Evolutionary conservation across 2,113 vertebrate genomes (phyloP), one percentile per base, ranked within the genome.

Genomic region (Ciconia maguari): DNA sequence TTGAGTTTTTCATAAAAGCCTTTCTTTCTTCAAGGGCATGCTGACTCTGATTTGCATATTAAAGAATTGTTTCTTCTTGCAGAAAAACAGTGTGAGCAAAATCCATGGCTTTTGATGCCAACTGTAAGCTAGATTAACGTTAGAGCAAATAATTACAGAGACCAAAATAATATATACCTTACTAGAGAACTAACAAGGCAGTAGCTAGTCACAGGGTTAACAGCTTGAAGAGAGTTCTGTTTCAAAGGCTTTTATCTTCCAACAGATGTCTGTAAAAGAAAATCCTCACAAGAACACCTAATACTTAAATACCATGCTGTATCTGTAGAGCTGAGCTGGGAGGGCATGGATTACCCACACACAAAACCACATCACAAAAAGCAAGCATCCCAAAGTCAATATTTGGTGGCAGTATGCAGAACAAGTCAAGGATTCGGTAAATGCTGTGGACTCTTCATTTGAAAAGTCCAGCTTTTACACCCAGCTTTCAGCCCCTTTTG

Each of bases 11-110:
- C 77, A 79, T 95, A 51, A 93, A 93, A 94, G 91, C 38, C 38
- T 91, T 91, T 77, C 38, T 74, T 86, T 94, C 75, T 96, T 91
- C 81, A 93, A 96, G 87, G 76, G 46, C 62, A 55, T 24, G 41
- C 70, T 94, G 72, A 64, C 87, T 90, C 77, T 72, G 51, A 93
- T 97, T 95, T 96, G 86, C 92, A 94, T 95, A 90, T 91, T 96
- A 97, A 97, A 96, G 61, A 93, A 85, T 88, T 51, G 62, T 71
- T 96, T 95, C 83, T 81, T 95, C 87, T 92, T 91, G 70, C 44
- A 91, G 93, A 93, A 96, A 83, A 96, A 79, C 42, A 72, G n/a
- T 21, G 48, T 83, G 76, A 93, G 64, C 6, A 4, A 92, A 94
- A 86, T 83, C 46, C 77, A 15, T 54, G 61, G 54, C 55, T 87